Base-by-base conservation (phyloP, 2,888 invertebrate species). In the Agonopterix subpropinquella region DNA sequence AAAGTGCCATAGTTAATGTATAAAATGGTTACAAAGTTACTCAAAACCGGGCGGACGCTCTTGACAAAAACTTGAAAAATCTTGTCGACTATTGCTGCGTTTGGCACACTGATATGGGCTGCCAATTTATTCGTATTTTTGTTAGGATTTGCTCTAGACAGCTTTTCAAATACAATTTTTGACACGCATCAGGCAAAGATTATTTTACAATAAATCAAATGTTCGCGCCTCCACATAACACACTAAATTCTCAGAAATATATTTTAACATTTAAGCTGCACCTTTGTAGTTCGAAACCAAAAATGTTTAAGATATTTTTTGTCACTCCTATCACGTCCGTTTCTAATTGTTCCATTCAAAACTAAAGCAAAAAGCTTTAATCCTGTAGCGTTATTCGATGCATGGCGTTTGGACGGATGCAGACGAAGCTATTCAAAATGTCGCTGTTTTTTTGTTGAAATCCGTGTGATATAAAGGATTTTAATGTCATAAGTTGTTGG, bases 401-500 rank as follows among this genome's bases (percentile, higher is more conserved):
- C 76, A 68, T 65, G 74, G 67, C 65, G 62, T 58, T 57, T 49
- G 49, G 28, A 50, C 50, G 41, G 52, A 2, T 28, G 28, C 28
- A 28, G 28, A 28, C 53, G 54, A 53, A 5, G 28, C 54, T 41
- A 47, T 45, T 43, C 50, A 48, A 44, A 48, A 43, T 54, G 47
- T 41, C 18, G 44, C 45, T 45, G 57, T 48, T 67, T 72, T 78
- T 77, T 76, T 75, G 70, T 61, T 65, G 54, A 50, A 59, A 61
- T 54, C 50, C 69, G 73, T 73, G 77, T 78, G 81, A 82, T 81
- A 79, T 78, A 79, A 84, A 82, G 82, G 77, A 75, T 80, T 73
- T 84, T 82, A 76, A 78, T 82, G 81, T 83, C 85, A 85, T 80
- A 78, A 80, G 81, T 73, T 77, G 77, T 82, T 80, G 77, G 72